Base-by-base conservation (phyloP, 2,888 invertebrate species). In the Harmothoe impar region DNA sequence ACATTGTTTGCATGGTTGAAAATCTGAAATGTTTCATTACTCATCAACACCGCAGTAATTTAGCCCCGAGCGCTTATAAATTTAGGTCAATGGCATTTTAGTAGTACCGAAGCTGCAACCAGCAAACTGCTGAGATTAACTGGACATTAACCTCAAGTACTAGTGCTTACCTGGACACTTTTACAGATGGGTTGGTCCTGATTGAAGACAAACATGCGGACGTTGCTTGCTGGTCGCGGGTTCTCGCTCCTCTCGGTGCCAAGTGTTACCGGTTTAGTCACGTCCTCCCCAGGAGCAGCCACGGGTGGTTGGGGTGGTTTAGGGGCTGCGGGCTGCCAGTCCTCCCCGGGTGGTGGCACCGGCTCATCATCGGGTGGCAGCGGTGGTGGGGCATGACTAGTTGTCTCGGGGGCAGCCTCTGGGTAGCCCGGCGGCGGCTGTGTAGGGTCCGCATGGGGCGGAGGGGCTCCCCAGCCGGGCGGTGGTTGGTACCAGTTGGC, bases 121-220 rank as follows among this genome's bases (percentile, higher is more conserved):
- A n/a, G n/a, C n/a, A n/a, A n/a, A n/a, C n/a, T n/a, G n/a, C n/a
- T n/a, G n/a, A n/a, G n/a, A n/a, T n/a, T n/a, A n/a, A n/a, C n/a
- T n/a, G n/a, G n/a, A n/a, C n/a, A n/a, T n/a, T n/a, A n/a, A n/a
- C n/a, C n/a, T n/a, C n/a, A n/a, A n/a, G n/a, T n/a, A n/a, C n/a
- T n/a, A n/a, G n/a, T n/a, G 15, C 90, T 90, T 29, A 92, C 92
- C 92, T 91, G 88, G 17, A 92, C 91, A 43, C 91, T 92, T 52
- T 90, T 91, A 77, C 91, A 91, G 33, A 92, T 89, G 23, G 91
- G 54, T 62, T 90, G 85, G 35, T 92, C 91, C 88, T 91, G 84
- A 89, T 92, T 92, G 90, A 92, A 92, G 54, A 92, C 91, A 43
- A 90, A 92, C 91, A 92, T 91, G 3, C 92, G 85, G 72, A 90